Evolutionary conservation across 2,888 invertebrate genomes (phyloP).

Genomic region (Diplolepis rosae): DNA sequence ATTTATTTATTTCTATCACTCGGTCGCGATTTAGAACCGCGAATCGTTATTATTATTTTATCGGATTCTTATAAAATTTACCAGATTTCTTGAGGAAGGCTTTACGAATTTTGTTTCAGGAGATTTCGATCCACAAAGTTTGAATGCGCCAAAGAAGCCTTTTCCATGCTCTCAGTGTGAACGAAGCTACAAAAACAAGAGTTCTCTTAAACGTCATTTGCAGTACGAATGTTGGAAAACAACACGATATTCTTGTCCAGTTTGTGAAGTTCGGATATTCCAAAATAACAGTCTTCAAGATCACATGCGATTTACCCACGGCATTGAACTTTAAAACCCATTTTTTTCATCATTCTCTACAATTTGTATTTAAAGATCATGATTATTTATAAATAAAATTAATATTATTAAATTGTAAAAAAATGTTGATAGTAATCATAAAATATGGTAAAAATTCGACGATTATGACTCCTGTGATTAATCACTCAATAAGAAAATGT

Average conservation of each 20-base stretch:
- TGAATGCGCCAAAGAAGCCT: constrained; percentile 39
- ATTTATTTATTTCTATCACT: too few species aligned
- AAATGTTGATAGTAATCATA: not conserved
- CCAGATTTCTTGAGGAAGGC: not conserved
- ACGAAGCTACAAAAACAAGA: constrained; percentile 66
- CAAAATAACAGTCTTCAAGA: constrained; percentile 51
- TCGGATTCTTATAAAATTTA: too few species aligned
- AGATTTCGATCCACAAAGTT: not conserved
- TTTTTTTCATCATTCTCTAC: not conserved
- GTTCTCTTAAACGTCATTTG: constrained; percentile 64
- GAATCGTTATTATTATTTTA: too few species aligned
- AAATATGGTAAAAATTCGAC: not conserved
- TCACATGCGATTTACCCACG: constrained; percentile 52
- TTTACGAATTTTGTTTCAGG: constrained; percentile 55
- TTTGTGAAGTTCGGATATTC: constrained; percentile 53
- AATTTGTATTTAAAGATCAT: not conserved
- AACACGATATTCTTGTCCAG: constrained; percentile 57
- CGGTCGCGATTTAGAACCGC: too few species aligned
- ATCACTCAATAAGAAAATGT: not conserved
- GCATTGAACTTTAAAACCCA: constrained; percentile 6
- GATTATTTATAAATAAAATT: not conserved
- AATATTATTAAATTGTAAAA: not conserved
- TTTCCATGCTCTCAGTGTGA: constrained; percentile 53
- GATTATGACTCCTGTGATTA: not conserved
- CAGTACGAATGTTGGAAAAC: constrained; percentile 58